These are phyloP conservation scores for Aleiodes sp. DNA, from an alignment of 1,140 invertebrate species.

Conservation along the genomic window DNA sequence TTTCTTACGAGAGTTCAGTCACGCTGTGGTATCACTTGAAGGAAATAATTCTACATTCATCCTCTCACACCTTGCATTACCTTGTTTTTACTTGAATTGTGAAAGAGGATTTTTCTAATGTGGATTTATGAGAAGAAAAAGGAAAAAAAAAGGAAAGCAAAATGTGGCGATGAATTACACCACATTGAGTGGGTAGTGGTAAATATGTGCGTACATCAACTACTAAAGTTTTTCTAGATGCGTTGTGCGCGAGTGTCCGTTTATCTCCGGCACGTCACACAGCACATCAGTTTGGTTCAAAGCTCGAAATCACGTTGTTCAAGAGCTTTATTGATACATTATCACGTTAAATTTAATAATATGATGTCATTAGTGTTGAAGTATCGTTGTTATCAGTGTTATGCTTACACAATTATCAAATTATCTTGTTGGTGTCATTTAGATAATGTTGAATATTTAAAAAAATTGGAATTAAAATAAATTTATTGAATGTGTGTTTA, in stretches of 20 bases:
- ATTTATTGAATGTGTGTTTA: no score
- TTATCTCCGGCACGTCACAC: conserved; percentile 5
- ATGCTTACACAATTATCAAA: not conserved
- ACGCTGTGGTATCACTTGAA: no score
- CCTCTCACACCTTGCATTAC: no score
- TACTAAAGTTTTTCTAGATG: not conserved
- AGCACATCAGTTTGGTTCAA: not conserved
- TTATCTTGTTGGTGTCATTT: not conserved
- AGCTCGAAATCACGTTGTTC: conserved; percentile 9
- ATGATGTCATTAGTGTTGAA: not conserved
- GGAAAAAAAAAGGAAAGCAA: no score
- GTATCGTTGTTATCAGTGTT: not conserved
- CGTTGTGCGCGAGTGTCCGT: conserved; percentile 4
- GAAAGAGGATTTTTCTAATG: no score
- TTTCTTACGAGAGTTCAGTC: no score
- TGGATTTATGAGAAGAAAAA: no score
- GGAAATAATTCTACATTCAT: no score
- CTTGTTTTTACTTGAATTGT: no score
- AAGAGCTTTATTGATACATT: not conserved
- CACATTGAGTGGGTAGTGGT: not conserved
- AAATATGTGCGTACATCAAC: not conserved
- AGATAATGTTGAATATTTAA: not conserved
- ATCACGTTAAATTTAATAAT: not conserved
- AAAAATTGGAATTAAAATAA: not conserved
- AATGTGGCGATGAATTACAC: no score